Evolutionary conservation across 2,888 invertebrate genomes (phyloP), one percentile per base, ranked within the genome.

Genomic region (Oscheius myriophilus): DNA sequence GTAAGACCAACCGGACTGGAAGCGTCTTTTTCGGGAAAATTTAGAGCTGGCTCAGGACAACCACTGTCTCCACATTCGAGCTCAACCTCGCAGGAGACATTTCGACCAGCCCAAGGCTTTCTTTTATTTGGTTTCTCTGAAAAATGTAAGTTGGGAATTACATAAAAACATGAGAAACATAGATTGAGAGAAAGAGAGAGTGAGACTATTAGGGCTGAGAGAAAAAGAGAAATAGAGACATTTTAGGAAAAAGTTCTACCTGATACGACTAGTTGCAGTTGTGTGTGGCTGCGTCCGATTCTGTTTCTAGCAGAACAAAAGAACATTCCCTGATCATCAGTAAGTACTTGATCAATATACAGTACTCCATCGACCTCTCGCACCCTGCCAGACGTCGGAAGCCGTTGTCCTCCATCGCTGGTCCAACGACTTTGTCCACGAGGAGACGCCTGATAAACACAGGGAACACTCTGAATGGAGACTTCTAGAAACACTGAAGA

Each of bases 241-340:
- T 41, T 18, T 41, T 26, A 14, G 39, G 26, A 63, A 39, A 0
- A 18, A 42, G 25, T 1, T 45, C 25, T 58, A 84, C 83, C 71
- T 39, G 80, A 73, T 1, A 85, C 79, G 39, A 80, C 64, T 23
- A 85, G 70, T 23, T 82, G 76, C 12, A 85, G 74, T 62, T 81
- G 82, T 11, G 79, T 74, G 55, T 80, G 81, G 9, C 78, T 73
- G 43, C 73, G 73, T 16, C 85, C 85, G 1, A 79, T 46, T 45
- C 81, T 77, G 61, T 85, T 85, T 26, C 70, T 72, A 3, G 80
- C 85, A 2, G 80, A 77, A 53, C 85, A 85, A 54, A 81, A 81
- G 72, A 82, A 85, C 18, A 82, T 71, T 21, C 81, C 83, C 14
- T 79, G 78, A 70, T 85, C 85, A 39, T 78, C 76, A 21, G 43